A percentile compares a stretch with the other conserved stretches of the same genome.
Evolutionary conservation across 2,888 invertebrate genomes (phyloP).

Genomic region (Cheilosia grossa): DNA sequence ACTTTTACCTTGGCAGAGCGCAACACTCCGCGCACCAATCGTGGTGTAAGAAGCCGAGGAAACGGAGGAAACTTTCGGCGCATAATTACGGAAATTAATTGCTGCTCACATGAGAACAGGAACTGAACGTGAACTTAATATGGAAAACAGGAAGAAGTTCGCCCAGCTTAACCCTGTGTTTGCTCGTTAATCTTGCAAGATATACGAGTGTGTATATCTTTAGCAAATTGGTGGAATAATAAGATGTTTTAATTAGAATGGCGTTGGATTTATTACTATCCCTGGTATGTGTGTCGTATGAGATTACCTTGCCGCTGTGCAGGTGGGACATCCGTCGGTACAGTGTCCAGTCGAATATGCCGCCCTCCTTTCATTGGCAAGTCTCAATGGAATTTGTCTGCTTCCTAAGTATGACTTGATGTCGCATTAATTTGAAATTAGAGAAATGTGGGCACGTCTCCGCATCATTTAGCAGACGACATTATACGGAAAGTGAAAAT

Average conservation of each 20-base stretch:
- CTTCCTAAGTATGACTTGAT: too few species aligned
- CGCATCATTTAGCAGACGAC: too few species aligned
- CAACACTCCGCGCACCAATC: not conserved
- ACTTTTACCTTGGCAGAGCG: constrained; percentile 32
- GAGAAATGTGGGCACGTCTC: too few species aligned
- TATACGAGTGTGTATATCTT: constrained; percentile 3
- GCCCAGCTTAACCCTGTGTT: constrained; percentile 11
- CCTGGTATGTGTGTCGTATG: not conserved
- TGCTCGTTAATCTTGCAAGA: constrained; percentile 33
- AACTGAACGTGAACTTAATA: not conserved
- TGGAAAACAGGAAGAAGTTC: constrained; percentile 25
- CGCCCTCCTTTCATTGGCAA: too few species aligned
- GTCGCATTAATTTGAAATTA: too few species aligned
- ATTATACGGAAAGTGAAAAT: too few species aligned
- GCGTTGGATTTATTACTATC: constrained; percentile 1
- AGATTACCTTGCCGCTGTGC: not conserved
- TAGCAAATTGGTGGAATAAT: constrained; percentile 13
- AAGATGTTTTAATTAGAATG: constrained; percentile 21
- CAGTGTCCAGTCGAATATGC: too few species aligned
- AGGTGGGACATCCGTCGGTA: not conserved
- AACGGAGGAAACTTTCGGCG: constrained; percentile 31
- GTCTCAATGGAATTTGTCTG: too few species aligned
- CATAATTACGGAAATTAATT: constrained; percentile 61
- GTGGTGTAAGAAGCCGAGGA: not conserved
- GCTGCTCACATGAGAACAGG: constrained; percentile 36